phyloP scores from a whole-genome alignment of 1,140 invertebrate species.

The Asobara japonica region DNA sequence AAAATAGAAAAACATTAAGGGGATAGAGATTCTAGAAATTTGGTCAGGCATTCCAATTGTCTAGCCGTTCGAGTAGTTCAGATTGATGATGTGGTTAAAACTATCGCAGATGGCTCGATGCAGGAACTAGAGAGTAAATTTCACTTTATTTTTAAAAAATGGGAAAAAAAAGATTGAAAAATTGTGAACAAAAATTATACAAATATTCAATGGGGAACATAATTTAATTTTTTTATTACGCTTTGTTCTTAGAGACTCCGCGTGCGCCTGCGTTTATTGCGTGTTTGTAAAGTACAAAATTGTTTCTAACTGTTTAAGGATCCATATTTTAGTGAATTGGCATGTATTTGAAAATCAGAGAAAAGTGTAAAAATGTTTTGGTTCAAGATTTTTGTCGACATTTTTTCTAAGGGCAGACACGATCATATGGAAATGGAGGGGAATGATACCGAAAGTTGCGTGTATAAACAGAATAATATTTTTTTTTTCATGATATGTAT shows the following conservation, averaged over 20 bases:
- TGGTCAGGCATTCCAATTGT: not conserved
- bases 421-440: not conserved
- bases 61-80: not conserved
- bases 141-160: slow-evolving; percentile 30
- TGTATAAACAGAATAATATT: slow-evolving; percentile 27
- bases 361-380: not conserved
- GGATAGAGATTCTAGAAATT: not conserved
- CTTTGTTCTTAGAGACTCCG: slow-evolving; percentile 6
- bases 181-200: slow-evolving; percentile 13
- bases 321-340: slow-evolving; percentile 30
- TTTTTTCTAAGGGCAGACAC: not conserved
- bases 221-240: slow-evolving; percentile 23
- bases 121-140: slow-evolving; percentile 38
- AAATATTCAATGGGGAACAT: slow-evolving; percentile 2
- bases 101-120: slow-evolving; percentile 37
- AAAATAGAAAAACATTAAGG: not conserved
- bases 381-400: not conserved
- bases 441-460: not conserved
- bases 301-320: slow-evolving; percentile 49
- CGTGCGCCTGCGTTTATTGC: slow-evolving; percentile 41
- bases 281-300: slow-evolving; percentile 56
- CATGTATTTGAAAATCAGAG: slow-evolving; percentile 17
- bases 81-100: not conserved
- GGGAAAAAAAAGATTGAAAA: slow-evolving; percentile 1
- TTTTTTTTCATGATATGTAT: not conserved